Percentiles rank a stretch among this genome's conserved stretches.
Evolutionary conservation across 2,797 vertebrate species (phyloP).

Genomic region (Betta splendens): DNA sequence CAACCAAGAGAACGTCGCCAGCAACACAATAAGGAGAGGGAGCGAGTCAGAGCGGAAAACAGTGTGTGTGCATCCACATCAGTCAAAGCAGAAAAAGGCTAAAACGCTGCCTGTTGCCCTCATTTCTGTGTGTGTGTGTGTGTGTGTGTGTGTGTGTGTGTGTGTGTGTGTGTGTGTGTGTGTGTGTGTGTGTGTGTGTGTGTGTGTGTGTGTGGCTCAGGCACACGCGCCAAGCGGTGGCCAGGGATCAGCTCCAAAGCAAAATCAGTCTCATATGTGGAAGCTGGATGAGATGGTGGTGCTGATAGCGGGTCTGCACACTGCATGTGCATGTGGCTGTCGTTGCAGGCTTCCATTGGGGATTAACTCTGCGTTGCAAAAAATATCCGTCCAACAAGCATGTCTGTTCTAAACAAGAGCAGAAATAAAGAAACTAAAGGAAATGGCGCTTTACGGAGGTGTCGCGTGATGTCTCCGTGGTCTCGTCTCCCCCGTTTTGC

Average conservation of each 20-base stretch:
- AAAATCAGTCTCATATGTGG: conserved; percentile 80
- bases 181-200: conserved; percentile 13
- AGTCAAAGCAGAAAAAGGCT: conserved; percentile 26
- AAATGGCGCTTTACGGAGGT: no score
- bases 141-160: conserved; percentile 8
- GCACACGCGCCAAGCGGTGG: conserved; percentile 57
- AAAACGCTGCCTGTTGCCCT: not conserved
- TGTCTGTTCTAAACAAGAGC: conserved; percentile 26
- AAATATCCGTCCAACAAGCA: conserved; percentile 32
- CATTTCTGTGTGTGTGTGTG: conserved; percentile 10
- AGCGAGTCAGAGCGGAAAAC: conserved; percentile 26
- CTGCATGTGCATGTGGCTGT: conserved; percentile 40
- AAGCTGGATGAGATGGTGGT: conserved; percentile 55
- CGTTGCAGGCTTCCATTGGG: conserved; percentile 77
- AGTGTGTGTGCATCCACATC: conserved; percentile 13
- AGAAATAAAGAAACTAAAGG: conserved; percentile 20
- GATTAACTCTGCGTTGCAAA: conserved; percentile 72
- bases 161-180: conserved; percentile 7
- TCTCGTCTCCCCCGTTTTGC: conserved; percentile 1
- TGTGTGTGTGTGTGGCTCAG: conserved; percentile 18
- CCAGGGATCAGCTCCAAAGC: conserved; percentile 72
- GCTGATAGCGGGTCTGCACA: conserved; percentile 40
- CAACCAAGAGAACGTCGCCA: conserved; percentile 66
- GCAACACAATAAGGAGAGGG: conserved; percentile 50
- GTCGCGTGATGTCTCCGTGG: not conserved